Conservation (phyloP, 1,140 invertebrate species). For the Hirudo medicinalis region DNA sequence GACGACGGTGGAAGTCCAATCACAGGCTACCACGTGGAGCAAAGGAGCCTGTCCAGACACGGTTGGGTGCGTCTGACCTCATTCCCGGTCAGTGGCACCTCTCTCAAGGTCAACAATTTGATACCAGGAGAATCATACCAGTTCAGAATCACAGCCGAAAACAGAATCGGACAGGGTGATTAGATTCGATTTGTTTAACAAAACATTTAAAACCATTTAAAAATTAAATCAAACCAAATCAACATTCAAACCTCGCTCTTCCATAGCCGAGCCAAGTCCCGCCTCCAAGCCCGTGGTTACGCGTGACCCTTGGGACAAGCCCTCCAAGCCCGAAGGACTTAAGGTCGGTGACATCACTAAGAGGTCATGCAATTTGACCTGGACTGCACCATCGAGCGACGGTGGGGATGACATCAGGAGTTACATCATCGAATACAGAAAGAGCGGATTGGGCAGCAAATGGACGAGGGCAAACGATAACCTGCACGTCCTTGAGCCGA, state of each 20-base stretch:
- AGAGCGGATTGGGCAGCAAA: slow-evolving; percentile 77
- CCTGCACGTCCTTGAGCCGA: slow-evolving; percentile 27
- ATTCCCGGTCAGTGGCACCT: slow-evolving; percentile 60
- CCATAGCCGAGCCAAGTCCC: slow-evolving; percentile 65
- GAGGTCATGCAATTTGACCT: slow-evolving; percentile 20
- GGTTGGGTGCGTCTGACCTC: slow-evolving; percentile 48
- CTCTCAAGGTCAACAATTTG: slow-evolving; percentile 58
- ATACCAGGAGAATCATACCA: slow-evolving; percentile 90
- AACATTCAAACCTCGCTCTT: not conserved
- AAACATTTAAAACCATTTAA: too few relatives aligned
- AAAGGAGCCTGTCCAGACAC: slow-evolving; percentile 51
- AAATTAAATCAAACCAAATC: too few relatives aligned
- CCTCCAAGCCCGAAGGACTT: slow-evolving; percentile 6
- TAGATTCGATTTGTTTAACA: too few relatives aligned
- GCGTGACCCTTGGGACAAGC: slow-evolving; percentile 77
- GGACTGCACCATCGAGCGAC: slow-evolving; percentile 68
- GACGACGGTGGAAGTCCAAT: slow-evolving; percentile 67
- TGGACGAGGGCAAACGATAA: slow-evolving; percentile 59
- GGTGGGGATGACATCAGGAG: slow-evolving; percentile 68
- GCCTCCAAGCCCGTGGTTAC: slow-evolving; percentile 71
- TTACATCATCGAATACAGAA: slow-evolving; percentile 76
- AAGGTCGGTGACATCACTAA: slow-evolving; percentile 19
- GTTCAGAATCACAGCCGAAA: slow-evolving; percentile 87
- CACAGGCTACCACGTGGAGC: slow-evolving; percentile 88
- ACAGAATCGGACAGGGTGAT: slow-evolving; percentile 74